phyloP scores from a whole-genome alignment of 2,888 invertebrate genomes.

The Campoletis raptor region DNA sequence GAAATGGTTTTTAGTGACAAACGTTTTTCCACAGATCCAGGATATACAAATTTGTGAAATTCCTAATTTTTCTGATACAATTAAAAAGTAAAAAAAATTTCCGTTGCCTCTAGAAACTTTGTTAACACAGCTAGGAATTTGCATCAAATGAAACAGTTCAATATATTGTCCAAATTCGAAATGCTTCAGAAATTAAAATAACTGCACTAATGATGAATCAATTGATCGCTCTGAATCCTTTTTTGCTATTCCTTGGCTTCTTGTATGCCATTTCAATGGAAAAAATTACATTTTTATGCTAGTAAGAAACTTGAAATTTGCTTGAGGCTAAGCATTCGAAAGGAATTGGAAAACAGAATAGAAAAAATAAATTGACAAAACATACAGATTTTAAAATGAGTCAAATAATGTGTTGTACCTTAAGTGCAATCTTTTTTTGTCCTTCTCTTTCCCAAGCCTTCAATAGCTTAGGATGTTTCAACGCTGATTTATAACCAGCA shows the following conservation, averaged over 20 bases:
- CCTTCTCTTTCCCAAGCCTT: constrained; percentile 89
- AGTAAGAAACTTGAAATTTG: too few relatives aligned
- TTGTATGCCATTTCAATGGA: too few relatives aligned
- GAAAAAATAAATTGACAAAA: not conserved
- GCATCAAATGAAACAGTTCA: not conserved
- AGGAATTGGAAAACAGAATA: not conserved
- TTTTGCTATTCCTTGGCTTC: too few relatives aligned
- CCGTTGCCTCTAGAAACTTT: not conserved
- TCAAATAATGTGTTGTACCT: constrained; percentile 83
- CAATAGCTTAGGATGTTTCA: constrained; percentile 88
- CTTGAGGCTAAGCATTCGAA: not conserved
- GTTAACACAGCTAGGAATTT: not conserved
- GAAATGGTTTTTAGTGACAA: not conserved
- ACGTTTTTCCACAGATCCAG: too few relatives aligned
- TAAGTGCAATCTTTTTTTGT: constrained; percentile 95
- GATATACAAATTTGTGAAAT: too few relatives aligned
- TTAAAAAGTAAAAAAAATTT: not conserved
- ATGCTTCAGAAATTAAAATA: too few relatives aligned
- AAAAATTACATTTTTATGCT: too few relatives aligned
- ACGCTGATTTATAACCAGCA: constrained; percentile 91
- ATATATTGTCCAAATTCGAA: too few relatives aligned
- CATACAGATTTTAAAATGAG: not conserved
- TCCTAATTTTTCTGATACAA: not conserved
- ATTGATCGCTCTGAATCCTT: too few relatives aligned
- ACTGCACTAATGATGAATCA: too few relatives aligned